Evolutionary conservation across 1,140 invertebrate genomes (phyloP).

Genomic region (Gryllus bimaculatus): DNA sequence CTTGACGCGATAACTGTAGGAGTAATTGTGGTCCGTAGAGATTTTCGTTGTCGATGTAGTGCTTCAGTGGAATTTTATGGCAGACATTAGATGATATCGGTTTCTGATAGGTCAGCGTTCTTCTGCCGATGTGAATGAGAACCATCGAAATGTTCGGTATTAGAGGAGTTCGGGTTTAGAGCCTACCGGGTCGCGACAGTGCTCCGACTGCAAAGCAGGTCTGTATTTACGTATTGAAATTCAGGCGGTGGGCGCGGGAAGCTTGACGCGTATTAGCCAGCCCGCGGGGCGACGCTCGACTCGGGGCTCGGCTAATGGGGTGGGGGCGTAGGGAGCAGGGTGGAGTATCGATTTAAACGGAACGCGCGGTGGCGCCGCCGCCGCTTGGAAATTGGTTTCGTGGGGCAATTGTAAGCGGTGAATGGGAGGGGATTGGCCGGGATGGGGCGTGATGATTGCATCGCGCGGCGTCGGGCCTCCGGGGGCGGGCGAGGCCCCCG

Average conservation of each 20-base stretch:
- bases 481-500: no score
- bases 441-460: neutral
- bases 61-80: no score
- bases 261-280: neutral
- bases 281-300: neutral
- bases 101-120: no score
- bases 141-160: no score
- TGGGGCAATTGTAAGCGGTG: neutral
- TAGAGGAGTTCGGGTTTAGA: no score
- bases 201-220: neutral
- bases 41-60: no score
- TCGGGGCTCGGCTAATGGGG: no score
- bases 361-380: neutral
- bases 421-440: neutral
- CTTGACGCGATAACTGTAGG: no score
- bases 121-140: no score
- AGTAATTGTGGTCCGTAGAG: no score
- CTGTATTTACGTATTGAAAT: slow-evolving; percentile 5
- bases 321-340: neutral
- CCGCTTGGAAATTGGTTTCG: neutral
- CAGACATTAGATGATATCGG: no score
- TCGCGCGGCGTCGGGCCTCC: neutral
- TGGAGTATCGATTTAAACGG: neutral
- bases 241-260: neutral
- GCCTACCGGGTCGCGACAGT: no score